Percentiles rank a stretch among this genome's conserved stretches.
phyloP scores from a whole-genome alignment of 1,140 invertebrate species.

The Brachionus paranguensis region DNA sequence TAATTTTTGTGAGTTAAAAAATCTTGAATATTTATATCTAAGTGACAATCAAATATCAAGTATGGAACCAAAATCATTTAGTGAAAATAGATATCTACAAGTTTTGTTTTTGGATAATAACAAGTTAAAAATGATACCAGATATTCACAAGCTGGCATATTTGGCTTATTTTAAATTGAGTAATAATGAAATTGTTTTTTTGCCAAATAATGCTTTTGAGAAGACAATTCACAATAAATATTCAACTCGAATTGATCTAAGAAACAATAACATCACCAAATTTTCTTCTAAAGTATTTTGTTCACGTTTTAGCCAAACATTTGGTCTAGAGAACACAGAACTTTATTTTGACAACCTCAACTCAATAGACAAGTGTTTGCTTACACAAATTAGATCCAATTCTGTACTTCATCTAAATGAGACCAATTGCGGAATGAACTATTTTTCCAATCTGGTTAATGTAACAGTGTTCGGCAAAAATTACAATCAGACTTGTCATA shows the following conservation, averaged over 20 bases:
- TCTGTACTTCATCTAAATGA: background rate
- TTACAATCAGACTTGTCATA: background rate
- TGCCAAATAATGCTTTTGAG: background rate
- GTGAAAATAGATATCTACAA: background rate
- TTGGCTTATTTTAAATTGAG: background rate
- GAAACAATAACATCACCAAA: background rate
- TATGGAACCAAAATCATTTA: background rate
- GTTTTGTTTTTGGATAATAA: background rate
- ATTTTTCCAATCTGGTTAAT: background rate
- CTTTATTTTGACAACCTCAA: background rate
- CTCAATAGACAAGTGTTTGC: background rate
- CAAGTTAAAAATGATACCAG: background rate
- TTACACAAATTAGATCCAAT: background rate
- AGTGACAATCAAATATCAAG: background rate
- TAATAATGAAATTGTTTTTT: background rate
- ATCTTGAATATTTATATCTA: background rate
- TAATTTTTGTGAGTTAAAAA: background rate
- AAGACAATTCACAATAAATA: background rate
- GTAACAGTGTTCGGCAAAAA: background rate
- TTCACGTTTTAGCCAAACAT: background rate
- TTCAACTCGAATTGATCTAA: background rate
- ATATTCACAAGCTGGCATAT: background rate
- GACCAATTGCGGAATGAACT: background rate
- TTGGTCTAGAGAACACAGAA: background rate
- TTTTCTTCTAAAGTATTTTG: slow-evolving; percentile 16